Conservation (phyloP, 2,797 vertebrate species). For the Trematomus bernacchii region DNA sequence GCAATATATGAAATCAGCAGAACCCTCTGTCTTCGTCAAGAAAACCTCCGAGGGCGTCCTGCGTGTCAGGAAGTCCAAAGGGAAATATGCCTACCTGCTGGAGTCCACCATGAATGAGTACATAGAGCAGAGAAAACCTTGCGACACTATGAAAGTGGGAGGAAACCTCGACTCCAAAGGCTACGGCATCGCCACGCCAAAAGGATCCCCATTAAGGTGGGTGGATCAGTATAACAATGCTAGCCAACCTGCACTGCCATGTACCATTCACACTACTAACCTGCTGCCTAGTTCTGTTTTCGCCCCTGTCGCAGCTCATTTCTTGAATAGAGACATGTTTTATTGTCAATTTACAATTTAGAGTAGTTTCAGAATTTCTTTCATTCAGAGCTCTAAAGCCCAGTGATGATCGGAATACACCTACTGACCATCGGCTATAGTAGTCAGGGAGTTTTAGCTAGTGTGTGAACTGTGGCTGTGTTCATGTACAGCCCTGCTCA, state of each 20-base stretch:
- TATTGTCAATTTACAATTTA: neutral
- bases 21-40: conserved; percentile 97
- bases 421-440: conserved; percentile 28
- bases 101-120: conserved; percentile 99
- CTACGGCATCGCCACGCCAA: conserved; percentile 98
- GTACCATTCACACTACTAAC: conserved; percentile 78
- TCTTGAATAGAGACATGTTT: neutral
- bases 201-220: conserved; percentile 99
- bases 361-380: conserved; percentile 11
- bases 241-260: conserved; percentile 85
- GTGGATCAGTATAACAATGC: conserved; percentile 99
- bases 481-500: conserved; percentile 32
- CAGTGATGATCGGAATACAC: conserved; percentile 18
- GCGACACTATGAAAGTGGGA: conserved; percentile 99
- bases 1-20: conserved; percentile 98
- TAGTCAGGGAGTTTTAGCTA: conserved; percentile 34
- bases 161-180: conserved; percentile 99
- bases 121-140: conserved; percentile 98
- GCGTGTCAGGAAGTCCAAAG: conserved; percentile 96
- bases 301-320: conserved; percentile 30
- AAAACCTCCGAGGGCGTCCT: conserved; percentile 97
- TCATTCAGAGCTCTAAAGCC: conserved; percentile 5
- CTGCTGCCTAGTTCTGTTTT: conserved; percentile 70
- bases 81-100: conserved; percentile 98
- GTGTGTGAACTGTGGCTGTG: conserved; percentile 35